Evolutionary conservation across 2,113 vertebrate species (phyloP), one percentile per base, ranked within the genome.

Genomic region (Rutilus rutilus): DNA sequence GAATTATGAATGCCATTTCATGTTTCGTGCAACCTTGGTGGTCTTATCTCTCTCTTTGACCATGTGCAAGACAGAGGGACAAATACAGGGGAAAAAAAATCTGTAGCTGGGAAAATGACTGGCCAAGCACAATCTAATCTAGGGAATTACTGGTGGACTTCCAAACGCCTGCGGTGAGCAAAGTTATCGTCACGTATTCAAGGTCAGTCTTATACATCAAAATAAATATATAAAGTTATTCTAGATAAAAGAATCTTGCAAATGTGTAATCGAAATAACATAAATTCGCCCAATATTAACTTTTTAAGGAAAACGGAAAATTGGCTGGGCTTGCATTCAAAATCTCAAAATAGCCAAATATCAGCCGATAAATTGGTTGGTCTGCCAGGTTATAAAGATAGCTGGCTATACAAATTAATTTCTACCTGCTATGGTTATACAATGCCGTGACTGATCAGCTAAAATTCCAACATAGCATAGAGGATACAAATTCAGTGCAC

Each of bases 401-500:
- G 71, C 47, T 1, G 12, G 23, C 21, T 11, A 74, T 15, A 25
- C 71, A 74, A 74, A 74, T 74, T 1, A 7, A 74, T 74, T 6
- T 25, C 23, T 74, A 27, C n/a, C n/a, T 6, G 9, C n/a, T 80
- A 9, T 80, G 36, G 23, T 62, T 27, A 45, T 79, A 62, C 33
- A 42, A 45, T 45, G 7, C 57, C n/a, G 27, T 80, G 8, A 47
- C 39, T 64, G n/a, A 80, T 30, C 21, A 19, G 59, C 59, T 17
- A 17, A 80, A 64, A 64, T 47, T 45, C 25, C 1, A 47, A 80
- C 39, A 64, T 45, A 64, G 59, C n/a, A 25, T 64, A 47, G 52
- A 45, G n/a, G 36, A 62, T 62, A 39, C 6, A 80, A 80, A 80
- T 60, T 86, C 77, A 17, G 39, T 39, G 36, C 77, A 80, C 52